phyloP scores from a whole-genome alignment of 2,113 vertebrate genomes.

The Cochlearius cochlearius region DNA sequence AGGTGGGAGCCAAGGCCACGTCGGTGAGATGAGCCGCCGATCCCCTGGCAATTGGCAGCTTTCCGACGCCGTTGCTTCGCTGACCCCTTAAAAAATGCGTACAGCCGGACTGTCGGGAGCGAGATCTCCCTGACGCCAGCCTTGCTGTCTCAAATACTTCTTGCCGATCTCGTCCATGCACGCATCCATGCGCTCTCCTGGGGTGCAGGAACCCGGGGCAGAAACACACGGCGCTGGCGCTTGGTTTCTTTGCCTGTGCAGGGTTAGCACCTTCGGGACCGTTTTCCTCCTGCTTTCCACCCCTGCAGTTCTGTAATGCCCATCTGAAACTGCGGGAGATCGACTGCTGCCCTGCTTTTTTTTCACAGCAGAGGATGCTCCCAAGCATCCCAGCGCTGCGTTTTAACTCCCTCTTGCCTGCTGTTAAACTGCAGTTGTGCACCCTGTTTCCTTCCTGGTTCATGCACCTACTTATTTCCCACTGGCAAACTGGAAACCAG shows the following conservation, averaged over 20 bases:
- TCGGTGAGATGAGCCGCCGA: not conserved
- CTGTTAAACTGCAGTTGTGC: not conserved
- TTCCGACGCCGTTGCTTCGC: fast-evolving
- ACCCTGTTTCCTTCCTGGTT: not conserved
- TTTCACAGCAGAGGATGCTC: not conserved
- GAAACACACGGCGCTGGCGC: fast-evolving
- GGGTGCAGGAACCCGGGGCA: no score
- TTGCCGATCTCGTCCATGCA: fast-evolving
- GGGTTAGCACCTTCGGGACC: fast-evolving
- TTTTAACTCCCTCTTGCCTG: not conserved
- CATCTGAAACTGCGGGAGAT: fast-evolving
- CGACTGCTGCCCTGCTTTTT: not conserved
- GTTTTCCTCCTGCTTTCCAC: not conserved
- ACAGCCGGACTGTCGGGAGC: fast-evolving
- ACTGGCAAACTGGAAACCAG: not conserved
- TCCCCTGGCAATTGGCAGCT: not conserved
- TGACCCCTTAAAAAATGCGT: not conserved
- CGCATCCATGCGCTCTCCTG: fast-evolving
- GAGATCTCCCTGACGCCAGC: not conserved
- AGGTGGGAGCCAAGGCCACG: conserved; percentile 55
- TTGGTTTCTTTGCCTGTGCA: not conserved
- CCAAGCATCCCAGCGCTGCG: fast-evolving
- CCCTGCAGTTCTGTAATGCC: not conserved
- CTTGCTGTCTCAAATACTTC: not conserved
- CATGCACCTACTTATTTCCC: not conserved